Evolutionary conservation across 2,888 invertebrate genomes (phyloP), one percentile per base, ranked within the genome.

Genomic region (Mythimna loreyi): DNA sequence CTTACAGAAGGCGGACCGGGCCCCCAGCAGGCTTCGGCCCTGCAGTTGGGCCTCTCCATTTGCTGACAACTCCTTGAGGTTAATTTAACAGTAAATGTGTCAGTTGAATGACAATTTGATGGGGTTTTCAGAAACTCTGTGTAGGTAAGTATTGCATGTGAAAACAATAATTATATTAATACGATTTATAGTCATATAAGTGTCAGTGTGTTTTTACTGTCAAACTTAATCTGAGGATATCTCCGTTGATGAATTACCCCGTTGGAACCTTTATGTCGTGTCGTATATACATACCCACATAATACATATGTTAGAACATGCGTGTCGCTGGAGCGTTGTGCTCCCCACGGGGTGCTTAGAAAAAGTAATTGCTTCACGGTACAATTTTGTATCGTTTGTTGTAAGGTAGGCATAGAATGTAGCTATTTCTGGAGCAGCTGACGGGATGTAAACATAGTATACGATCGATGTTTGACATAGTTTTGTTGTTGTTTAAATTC

Each of bases 351-450:
- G 50, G 80, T 50, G 30, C 57, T 74, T 65, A 73, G 21, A 76
- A 78, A 64, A 79, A 78, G 43, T 74, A 61, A 74, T 62, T 58
- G 69, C 52, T 75, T 11, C 25, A 43, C 76, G 69, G 45, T 58
- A 53, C 68, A 72, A 76, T 53, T 69, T 57, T 40, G 21, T 69
- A 49, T 76, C 21, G 40, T 69, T 55, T 33, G 40, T 30, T 25
- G n/a, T 23, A 63, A 13, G 11, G 30, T 55, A 21, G 2, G 2
- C 19, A 21, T 43, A 30, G 30, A 16, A 25, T n/a, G 33, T 64
- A 33, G 36, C 3, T 47, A 53, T 52, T 65, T 43, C 43, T 23
- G 28, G 5, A n/a, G 1, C 11, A 23, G 21, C 16, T 40, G 6
- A 40, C 13, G 11, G 19, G 16, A 40, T 1, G 11, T 28, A 11